phyloP scores from a whole-genome alignment of 2,797 vertebrate species.

The Menidia menidia region DNA sequence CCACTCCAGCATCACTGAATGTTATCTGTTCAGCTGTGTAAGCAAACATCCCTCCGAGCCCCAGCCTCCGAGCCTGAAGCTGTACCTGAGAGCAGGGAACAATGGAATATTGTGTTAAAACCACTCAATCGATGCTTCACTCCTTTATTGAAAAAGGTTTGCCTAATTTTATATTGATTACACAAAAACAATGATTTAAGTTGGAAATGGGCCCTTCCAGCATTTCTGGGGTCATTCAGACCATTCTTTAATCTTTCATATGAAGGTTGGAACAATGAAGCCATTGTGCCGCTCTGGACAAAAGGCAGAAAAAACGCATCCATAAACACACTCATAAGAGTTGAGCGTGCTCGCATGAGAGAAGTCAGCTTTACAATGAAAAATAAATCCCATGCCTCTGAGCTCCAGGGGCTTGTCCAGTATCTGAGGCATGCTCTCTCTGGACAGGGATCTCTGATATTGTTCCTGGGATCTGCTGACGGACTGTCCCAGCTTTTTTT shows the following conservation, averaged over 20 bases:
- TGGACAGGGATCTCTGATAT: no score
- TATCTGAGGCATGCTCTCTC: no score
- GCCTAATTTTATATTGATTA: slow-evolving; percentile 73
- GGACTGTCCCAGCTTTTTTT: no score
- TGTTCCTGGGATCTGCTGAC: no score
- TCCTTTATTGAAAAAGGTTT: slow-evolving; percentile 60
- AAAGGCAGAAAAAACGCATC: slow-evolving; percentile 15
- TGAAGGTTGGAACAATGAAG: slow-evolving; percentile 62
- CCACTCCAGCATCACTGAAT: slow-evolving; percentile 43
- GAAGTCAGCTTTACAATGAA: no score
- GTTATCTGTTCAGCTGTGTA: slow-evolving; percentile 65
- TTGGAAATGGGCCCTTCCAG: slow-evolving; percentile 49
- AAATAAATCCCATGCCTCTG: no score
- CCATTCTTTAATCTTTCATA: slow-evolving; percentile 58
- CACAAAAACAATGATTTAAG: slow-evolving; percentile 71
- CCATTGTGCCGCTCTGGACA: slow-evolving; percentile 48
- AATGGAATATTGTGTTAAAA: slow-evolving; percentile 58
- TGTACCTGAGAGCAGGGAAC: slow-evolving; percentile 34
- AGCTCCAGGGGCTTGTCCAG: no score
- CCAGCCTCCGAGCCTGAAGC: slow-evolving; percentile 45
- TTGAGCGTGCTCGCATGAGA: slow-evolving; percentile 16
- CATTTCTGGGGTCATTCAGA: slow-evolving; percentile 55
- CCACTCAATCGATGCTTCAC: slow-evolving; percentile 57
- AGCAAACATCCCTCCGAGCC: slow-evolving; percentile 28
- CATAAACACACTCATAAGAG: slow-evolving; percentile 51